These are phyloP conservation scores for Euura saliciscinereae DNA, from an alignment of 1,140 invertebrate species.

Conservation along the genomic window DNA sequence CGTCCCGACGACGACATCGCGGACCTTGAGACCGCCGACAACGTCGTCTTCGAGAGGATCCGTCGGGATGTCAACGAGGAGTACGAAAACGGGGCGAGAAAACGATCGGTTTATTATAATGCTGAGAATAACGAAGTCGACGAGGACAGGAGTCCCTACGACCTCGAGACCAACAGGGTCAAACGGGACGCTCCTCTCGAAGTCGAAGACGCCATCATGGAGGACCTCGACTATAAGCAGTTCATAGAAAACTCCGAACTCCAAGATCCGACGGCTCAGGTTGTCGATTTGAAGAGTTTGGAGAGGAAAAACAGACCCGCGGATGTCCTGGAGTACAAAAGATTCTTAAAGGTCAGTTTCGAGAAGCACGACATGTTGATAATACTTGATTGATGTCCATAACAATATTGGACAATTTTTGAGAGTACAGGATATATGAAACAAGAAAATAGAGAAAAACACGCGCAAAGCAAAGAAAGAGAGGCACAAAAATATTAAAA, in stretches of 20 bases:
- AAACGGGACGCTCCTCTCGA: constrained; percentile 21
- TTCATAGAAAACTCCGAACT: constrained; percentile 23
- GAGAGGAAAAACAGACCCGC: constrained; percentile 42
- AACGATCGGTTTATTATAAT: constrained; percentile 11
- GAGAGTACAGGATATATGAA: too few relatives aligned
- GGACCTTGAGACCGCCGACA: constrained; percentile 46
- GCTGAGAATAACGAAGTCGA: constrained; percentile 18
- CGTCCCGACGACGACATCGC: constrained; percentile 30
- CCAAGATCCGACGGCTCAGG: constrained; percentile 28
- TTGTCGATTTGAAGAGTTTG: constrained; percentile 39
- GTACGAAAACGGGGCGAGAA: constrained; percentile 12
- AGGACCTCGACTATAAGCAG: constrained; percentile 27
- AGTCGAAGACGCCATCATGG: constrained; percentile 15
- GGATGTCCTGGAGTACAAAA: constrained; percentile 45
- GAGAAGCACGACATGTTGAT: neutral
- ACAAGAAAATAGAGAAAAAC: too few relatives aligned
- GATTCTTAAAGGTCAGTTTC: constrained; percentile 41
- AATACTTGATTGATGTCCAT: neutral
- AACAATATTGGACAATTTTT: too few relatives aligned
- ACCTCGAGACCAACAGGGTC: constrained; percentile 27
- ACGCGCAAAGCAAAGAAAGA: too few relatives aligned
- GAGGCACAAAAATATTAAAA: too few relatives aligned
- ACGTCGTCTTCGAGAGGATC: constrained; percentile 50
- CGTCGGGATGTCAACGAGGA: constrained; percentile 31
- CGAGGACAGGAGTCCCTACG: neutral